Evolutionary conservation across 1,140 invertebrate species (phyloP), one percentile per base, ranked within the genome.

Genomic region (Drosophila prosaltans): DNA sequence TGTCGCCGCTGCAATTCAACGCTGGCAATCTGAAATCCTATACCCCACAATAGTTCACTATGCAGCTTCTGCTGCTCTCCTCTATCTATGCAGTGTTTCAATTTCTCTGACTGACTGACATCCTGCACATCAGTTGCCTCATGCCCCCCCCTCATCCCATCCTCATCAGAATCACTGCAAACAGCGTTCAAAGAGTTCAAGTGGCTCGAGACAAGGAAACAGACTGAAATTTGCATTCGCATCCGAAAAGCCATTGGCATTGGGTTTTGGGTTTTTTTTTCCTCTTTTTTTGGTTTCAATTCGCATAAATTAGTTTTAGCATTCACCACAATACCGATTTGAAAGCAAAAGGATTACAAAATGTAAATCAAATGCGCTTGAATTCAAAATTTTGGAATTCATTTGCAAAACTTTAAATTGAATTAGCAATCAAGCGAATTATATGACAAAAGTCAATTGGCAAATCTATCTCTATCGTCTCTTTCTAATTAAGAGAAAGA

Each of bases 221-320:
- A 24, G 45, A 3, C 8, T 26, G 8, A 80, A 81, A 85, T 85
- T 86, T 88, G 79, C 83, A 86, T 86, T 83, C 61, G 63, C 75
- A 79, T 66, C 66, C 26, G 39, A 40, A 74, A 62, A 51, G 74
- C 74, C 66, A 71, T 78, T 81, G 70, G 64, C 68, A 65, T 65
- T 72, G 69, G 69, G 54, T 26, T 63, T 24, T 51, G 21, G 26
- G 63, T 9, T 24, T 51, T 24, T 51, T 2, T 24, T 21, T 10
- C 3, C 16, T 16, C 21, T 54, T 64, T 32, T 66, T 61, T 77
- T 60, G 28, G 4, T 30, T 30, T 30, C 28, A 30, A 2, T 40
- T 54, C 65, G 83, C 65, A 88, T 88, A 88, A 70, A 88, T 88
- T 88, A 78, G 69, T 74, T 78, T 74, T 77, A 76, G 69, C 62